phyloP scores from a whole-genome alignment of 2,888 invertebrate species.

The Lysandra coridon region DNA sequence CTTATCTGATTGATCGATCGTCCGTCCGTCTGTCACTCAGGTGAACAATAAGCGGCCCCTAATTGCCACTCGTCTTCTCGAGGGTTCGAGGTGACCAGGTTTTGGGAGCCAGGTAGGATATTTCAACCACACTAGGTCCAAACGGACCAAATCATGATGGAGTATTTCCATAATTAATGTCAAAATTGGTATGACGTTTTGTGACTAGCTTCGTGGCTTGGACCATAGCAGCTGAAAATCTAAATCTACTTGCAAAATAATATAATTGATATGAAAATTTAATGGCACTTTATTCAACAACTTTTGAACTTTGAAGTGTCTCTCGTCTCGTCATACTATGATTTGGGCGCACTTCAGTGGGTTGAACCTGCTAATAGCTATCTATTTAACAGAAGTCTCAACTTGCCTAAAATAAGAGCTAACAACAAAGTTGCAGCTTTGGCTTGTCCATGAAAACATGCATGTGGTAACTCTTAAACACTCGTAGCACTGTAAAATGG shows the following conservation, averaged over 20 bases:
- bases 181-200: no score
- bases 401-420: neutral
- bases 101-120: neutral
- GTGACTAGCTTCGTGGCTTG: no score
- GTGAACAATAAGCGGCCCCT: constrained; percentile 45
- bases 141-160: no score
- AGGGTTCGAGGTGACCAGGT: constrained; percentile 32
- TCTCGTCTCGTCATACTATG: no score
- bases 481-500: constrained; percentile 5
- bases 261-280: no score
- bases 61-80: constrained; percentile 51
- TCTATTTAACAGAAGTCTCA: neutral
- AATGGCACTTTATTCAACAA: no score
- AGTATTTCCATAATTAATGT: no score
- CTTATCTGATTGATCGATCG: constrained; percentile 37
- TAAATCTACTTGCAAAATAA: no score
- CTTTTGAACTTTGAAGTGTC: no score
- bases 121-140: neutral
- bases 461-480: constrained; percentile 5
- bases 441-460: neutral
- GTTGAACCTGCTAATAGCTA: neutral
- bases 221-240: no score
- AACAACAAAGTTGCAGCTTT: constrained; percentile 14
- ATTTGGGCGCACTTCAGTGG: no score
- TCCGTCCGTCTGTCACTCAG: constrained; percentile 32